Evolutionary conservation across 1,140 invertebrate species (phyloP), one percentile per base, ranked within the genome.

Genomic region (Pseudomyrmex pallidus): DNA sequence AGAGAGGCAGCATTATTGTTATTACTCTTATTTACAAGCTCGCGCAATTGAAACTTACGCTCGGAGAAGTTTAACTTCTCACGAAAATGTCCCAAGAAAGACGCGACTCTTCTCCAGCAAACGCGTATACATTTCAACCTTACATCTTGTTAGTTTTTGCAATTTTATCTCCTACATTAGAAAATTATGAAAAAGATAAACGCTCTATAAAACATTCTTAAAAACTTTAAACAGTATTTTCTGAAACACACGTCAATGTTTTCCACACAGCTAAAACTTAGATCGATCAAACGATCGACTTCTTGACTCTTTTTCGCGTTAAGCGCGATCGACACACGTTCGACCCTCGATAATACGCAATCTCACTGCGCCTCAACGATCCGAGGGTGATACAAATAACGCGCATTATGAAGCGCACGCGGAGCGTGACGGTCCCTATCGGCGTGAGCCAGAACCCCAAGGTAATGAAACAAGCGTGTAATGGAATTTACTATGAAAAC

Each of bases 401-500:
- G 57, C 17, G 13, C 9, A 52, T 13, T 12, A 48, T 25, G 63
- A 48, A 1, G 17, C 12, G 13, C 46, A 22, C 20, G 20, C 20
- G 46, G 48, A 76, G 20, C 13, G 8, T 15, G 61, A 48, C 46
- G 35, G 70, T 76, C 12, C 25, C n/a, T n/a, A 52, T 54, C 64
- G 48, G 48, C 74, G 20, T 66, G 25, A 66, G 22, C 62, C 62
- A 52, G 62, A 67, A 67, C 62, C 17, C 64, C 57, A n/a, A 54
- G 57, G 50, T 80, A 67, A 74, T 72, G 66, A 68, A 57, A 56
- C 76, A 22, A n/a, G 50, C 64, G 35, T 63, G 46, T 85, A 72
- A 85, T 72, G 76, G 76, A 80, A 80, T 80, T 80, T 80, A 59
- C 66, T 80, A 80, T 80, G 83, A 85, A 80, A 85, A 72, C 52